Evolutionary conservation across 2,888 invertebrate species (phyloP).

Genomic region (Opisthograptis luteolata): DNA sequence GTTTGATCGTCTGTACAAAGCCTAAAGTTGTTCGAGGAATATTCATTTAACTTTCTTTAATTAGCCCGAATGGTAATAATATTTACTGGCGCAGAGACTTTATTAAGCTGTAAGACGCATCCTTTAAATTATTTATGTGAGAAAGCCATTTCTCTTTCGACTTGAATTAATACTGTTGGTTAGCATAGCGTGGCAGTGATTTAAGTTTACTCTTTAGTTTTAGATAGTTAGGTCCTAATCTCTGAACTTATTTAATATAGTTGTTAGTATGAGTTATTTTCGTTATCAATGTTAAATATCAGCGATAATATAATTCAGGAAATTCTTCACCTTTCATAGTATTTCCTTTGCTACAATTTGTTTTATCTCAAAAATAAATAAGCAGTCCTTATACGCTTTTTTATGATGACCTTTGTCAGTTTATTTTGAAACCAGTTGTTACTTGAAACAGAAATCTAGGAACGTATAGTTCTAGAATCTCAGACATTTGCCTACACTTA

Average conservation of each 20-base stretch:
- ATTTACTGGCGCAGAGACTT: constrained; percentile 16
- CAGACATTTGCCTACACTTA: constrained; percentile 34
- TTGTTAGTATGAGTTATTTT: background rate
- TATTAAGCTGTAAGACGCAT: constrained; percentile 31
- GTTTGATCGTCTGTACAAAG: too few relatives aligned
- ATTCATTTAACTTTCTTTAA: constrained; percentile 14
- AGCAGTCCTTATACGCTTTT: too few relatives aligned
- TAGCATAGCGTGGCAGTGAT: constrained; percentile 27
- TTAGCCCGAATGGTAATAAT: constrained; percentile 7
- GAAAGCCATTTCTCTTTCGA: constrained; percentile 34
- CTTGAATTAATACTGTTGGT: constrained; percentile 32
- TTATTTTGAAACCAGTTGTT: background rate
- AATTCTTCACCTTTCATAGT: too few relatives aligned
- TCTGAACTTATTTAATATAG: background rate
- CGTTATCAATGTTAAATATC: background rate
- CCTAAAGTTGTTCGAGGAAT: background rate
- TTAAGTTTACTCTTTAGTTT: constrained; percentile 23
- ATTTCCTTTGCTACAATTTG: too few relatives aligned
- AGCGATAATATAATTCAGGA: too few relatives aligned
- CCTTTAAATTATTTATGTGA: constrained; percentile 35
- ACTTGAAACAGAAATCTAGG: background rate
- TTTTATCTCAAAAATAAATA: too few relatives aligned
- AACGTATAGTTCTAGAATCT: constrained; percentile 20
- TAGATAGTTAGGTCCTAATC: constrained; percentile 8
- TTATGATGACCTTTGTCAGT: too few relatives aligned